Evolutionary conservation across 2,113 vertebrate species (phyloP), one percentile per base, ranked within the genome.

Genomic region (Cheirogaleus medius): DNA sequence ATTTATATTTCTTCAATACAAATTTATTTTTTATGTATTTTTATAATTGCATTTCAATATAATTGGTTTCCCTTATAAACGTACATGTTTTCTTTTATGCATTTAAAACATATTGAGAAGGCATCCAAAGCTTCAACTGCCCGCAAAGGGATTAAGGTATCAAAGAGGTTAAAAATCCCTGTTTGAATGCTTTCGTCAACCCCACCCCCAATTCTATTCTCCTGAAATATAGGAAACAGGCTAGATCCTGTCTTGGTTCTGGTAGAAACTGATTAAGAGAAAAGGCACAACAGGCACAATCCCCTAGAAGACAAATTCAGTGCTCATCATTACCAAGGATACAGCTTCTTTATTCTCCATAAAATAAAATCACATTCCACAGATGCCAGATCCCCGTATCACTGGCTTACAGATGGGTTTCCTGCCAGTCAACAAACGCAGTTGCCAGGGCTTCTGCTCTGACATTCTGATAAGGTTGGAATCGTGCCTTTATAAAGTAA

Each of bases 301-400:
- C 29, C 17, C 44, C 91, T 94, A 87, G 56, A 88, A 86, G 92
- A 97, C 39, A 90, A 85, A 95, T 87, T 73, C 76, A 94, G 66
- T 17, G 37, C 13, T 77, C 66, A 71, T 93, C 78, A 95, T 90
- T 93, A 87, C 88, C 93, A 95, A 97, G 80, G 56, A 87, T 68
- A 91, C 42, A 90, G 83, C 78, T 84, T 90, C 78, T 97, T 97
- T 97, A 94, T 92, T 94, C 52, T 87, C 66, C 9, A 32, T 42
- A 96, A 98, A 97, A 97, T 93, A 96, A 97, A 97, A 97, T 90
- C 89, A 71, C 93, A 96, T 97, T 96, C 90, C 89, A 93, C 88
- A 96, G 89, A 95, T 95, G 93, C 93, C 97, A 97, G 94, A 91
- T 91, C 34, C 87, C 83, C 25, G 0, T 97, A 94, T 97, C 97